Evolutionary conservation across 1,140 invertebrate genomes (phyloP).

Genomic region (Hestina assimilis): DNA sequence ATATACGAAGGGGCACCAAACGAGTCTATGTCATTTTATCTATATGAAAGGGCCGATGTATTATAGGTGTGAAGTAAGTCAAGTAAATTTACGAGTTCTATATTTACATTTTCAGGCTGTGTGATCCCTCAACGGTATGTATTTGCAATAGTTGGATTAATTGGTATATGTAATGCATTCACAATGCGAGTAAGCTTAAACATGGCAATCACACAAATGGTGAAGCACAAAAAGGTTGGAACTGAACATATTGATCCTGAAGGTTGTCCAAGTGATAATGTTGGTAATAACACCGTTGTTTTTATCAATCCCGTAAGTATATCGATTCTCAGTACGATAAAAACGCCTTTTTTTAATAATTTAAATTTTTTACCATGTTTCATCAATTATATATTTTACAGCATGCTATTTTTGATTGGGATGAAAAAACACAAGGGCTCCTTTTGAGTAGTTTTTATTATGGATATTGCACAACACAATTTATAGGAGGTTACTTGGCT

Average conservation of each 20-base stretch:
- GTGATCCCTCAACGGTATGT: conserved; percentile 84
- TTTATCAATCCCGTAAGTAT: conserved; percentile 41
- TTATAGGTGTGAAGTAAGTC: too few relatives aligned
- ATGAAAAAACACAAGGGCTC: conserved; percentile 78
- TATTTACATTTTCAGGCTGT: conserved; percentile 75
- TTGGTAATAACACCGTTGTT: conserved; percentile 23
- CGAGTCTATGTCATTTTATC: too few relatives aligned
- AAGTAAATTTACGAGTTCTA: too few relatives aligned
- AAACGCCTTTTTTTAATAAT: background rate
- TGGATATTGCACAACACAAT: conserved; percentile 81
- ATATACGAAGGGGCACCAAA: too few relatives aligned
- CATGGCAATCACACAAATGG: conserved; percentile 94
- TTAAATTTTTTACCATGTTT: too few relatives aligned
- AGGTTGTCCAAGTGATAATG: conserved; percentile 37
- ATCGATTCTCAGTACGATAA: too few relatives aligned
- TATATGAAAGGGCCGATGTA: too few relatives aligned
- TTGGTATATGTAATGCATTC: conserved; percentile 89
- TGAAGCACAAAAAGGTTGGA: conserved; percentile 40
- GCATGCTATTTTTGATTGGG: conserved; percentile 78
- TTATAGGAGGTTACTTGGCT: conserved; percentile 80
- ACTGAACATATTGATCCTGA: conserved; percentile 32
- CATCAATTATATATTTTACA: conserved; percentile 30
- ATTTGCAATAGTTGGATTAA: conserved; percentile 88
- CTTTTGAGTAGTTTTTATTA: conserved; percentile 81
- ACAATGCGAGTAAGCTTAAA: conserved; percentile 91